Evolutionary conservation across 1,140 invertebrate species (phyloP).

Genomic region (Whitmania pigra): DNA sequence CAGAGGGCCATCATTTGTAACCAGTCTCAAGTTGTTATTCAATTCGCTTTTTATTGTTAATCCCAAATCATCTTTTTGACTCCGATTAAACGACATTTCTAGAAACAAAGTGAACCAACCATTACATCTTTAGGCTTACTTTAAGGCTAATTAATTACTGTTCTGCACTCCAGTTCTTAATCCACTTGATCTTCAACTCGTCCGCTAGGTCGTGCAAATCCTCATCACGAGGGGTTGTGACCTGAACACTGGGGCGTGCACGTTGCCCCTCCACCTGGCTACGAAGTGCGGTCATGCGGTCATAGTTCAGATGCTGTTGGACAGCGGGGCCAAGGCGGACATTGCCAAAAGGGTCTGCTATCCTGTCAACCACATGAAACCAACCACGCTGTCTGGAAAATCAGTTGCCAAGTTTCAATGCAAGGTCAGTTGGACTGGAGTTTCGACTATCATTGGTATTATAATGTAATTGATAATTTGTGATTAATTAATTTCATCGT

Average conservation of each 20-base stretch:
- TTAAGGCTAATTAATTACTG: neutral
- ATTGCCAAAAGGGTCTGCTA: slow-evolving; percentile 22
- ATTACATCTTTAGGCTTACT: no score
- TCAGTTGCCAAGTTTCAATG: slow-evolving; percentile 24
- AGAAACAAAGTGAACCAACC: neutral
- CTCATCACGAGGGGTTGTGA: slow-evolving; percentile 23
- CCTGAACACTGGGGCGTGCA: slow-evolving; percentile 23
- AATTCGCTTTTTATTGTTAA: neutral
- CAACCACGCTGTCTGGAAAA: slow-evolving; percentile 8
- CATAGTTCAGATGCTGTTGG: slow-evolving; percentile 24
- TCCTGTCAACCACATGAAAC: slow-evolving; percentile 24
- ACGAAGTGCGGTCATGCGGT: slow-evolving; percentile 23
- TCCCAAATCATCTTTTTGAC: neutral
- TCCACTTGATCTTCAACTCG: neutral
- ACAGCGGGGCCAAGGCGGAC: slow-evolving; percentile 24
- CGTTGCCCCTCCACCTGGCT: slow-evolving; percentile 24
- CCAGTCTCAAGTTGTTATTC: slow-evolving; percentile 17
- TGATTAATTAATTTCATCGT: no score
- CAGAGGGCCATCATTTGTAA: slow-evolving; percentile 24
- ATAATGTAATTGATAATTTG: no score
- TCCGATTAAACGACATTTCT: neutral
- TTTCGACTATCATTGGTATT: no score
- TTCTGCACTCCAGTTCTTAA: no score
- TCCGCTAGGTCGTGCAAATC: slow-evolving; percentile 19
- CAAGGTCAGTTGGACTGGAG: neutral